Evolutionary conservation across 2,797 vertebrate genomes (phyloP), one percentile per base, ranked within the genome.

Genomic region (Parauchenoglanis ngamensis): DNA sequence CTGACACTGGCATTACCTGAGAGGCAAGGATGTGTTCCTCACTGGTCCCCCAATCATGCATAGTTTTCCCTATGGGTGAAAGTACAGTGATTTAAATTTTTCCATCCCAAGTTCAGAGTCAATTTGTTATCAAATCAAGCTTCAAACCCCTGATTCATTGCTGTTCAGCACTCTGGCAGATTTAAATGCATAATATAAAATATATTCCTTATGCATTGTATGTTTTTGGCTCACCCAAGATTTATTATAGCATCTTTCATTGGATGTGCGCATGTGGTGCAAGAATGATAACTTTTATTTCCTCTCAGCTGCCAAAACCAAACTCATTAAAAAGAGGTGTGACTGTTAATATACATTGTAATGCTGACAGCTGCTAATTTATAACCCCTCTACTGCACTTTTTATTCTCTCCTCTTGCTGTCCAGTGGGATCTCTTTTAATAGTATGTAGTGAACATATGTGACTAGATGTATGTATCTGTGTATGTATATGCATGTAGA

Each of bases 311-410:
- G 98, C 98, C 98, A 99, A 99, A 99, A 98, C 97, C 97, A 98
- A 99, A 99, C 98, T 99, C 98, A 99, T 99, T 99, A 99, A 99
- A 99, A 99, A 98, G 98, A 99, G 98, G 98, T 99, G 98, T 98
- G 98, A 99, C 98, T 98, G 99, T 99, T 99, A 99, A 99, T 99
- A 99, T 97, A 99, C 98, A 99, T 99, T 99, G 98, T 99, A 99
- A 98, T 98, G 97, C 97, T 98, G 98, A 99, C 98, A 99, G 96
- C 95, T 95, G 95, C 96, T 99, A 99, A 99, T 99, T 99, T 99
- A 99, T 98, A 98, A 98, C 97, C 97, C 96, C 83, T 95, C 95
- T 96, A 94, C 95, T 96, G 81, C 52, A 90, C 91, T 72, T 92
- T 81, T 90, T 90, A 90, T 89, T 78, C 93, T 92, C 91, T 94